Base-by-base conservation (phyloP, 2,113 vertebrate species). In the Thalassarche chlororhynchos region DNA sequence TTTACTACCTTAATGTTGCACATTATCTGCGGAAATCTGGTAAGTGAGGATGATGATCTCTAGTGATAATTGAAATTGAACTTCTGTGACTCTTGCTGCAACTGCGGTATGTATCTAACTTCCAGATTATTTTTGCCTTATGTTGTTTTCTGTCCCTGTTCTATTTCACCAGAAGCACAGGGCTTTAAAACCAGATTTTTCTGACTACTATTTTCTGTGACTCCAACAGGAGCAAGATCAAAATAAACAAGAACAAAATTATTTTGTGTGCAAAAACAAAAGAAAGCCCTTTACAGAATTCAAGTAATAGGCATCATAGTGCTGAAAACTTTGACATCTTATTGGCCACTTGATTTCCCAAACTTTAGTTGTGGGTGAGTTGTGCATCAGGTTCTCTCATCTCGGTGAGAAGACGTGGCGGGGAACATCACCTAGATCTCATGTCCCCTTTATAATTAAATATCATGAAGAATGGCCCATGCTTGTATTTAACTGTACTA, bases 1-100 rank as follows among this genome's bases (percentile, higher is more conserved):
- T 96, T 96, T 92, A 92, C 77, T 96, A 91, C 86, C 91, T 95
- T 94, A 94, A 87, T 96, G 74, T 92, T 91, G 74, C 80, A 94
- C 52, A 51, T 96, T 93, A 92, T 90, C 86, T 69, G 52, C 80
- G 46, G 65, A 96, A 96, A 84, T 84, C 89, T 93, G 86, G 60
- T 93, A 95, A 96, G 66, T 75, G 89, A 87, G 49, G 81, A 76
- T 40, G 72, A 91, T 95, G 57, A 94, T 96, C 65, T 93, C 57
- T 93, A 87, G 77, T 72, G 77, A 93, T 95, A 95, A 96, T 83
- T 96, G 88, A 82, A 97, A 94, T 65, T 79, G 89, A 95, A 92
- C 84, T 96, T 91, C 65, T 68, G 65, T 90, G 94, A 71, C 84
- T 92, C 44, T 94, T 89, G 11, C 42, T 91, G 55, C 49, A 89